Conservation (phyloP, 2,113 vertebrate species). For the Nothobranchius furzeri region DNA sequence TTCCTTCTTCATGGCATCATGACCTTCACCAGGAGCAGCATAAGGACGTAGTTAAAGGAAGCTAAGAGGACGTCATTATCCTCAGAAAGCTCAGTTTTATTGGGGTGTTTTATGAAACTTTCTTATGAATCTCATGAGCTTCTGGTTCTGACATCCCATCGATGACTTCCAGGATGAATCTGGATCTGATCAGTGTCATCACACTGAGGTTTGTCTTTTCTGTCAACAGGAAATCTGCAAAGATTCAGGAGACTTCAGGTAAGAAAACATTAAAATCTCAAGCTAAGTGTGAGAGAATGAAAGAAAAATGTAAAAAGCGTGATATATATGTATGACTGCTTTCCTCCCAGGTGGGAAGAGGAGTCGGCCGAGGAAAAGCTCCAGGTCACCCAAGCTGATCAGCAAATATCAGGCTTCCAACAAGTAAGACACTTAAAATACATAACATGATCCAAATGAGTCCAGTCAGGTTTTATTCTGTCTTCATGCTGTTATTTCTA, state of each 20-base stretch:
- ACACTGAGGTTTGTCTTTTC: background rate
- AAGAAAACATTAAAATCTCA: background rate
- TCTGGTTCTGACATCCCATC: background rate
- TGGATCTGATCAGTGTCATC: background rate
- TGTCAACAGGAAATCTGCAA: conserved; percentile 34
- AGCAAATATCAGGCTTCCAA: conserved; percentile 21
- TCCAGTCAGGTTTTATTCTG: no score
- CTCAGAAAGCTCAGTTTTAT: no score
- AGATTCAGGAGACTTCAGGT: conserved; percentile 17
- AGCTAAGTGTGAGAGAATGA: background rate
- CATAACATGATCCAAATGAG: no score
- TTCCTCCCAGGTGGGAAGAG: background rate
- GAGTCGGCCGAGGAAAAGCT: conserved; percentile 32
- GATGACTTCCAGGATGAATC: background rate
- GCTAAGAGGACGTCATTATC: no score
- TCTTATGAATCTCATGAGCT: background rate
- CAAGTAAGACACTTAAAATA: conserved; percentile 34
- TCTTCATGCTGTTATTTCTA: no score
- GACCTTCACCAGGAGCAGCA: no score
- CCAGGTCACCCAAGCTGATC: conserved; percentile 15
- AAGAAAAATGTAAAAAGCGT: background rate
- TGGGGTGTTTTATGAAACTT: background rate
- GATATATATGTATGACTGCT: background rate
- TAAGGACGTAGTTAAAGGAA: no score
- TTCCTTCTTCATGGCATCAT: no score